Percentiles rank a stretch among this genome's conserved stretches.
Evolutionary conservation across 1,140 invertebrate genomes (phyloP).

Genomic region (Trigoniulus corallinus): DNA sequence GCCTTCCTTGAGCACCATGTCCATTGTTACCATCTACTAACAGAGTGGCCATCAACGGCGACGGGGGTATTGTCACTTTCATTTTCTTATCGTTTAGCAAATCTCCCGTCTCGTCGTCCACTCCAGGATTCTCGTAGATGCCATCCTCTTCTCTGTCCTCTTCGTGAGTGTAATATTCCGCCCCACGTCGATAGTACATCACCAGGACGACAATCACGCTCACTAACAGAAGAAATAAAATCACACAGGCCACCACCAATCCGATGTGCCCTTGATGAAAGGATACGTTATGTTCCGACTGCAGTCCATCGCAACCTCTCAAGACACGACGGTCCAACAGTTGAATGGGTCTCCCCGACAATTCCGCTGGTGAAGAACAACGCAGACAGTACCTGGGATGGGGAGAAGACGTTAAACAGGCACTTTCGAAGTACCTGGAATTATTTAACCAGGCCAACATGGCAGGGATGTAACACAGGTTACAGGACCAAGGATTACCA

Average conservation of each 20-base stretch:
- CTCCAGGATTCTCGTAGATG: conserved; percentile 7
- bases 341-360: conserved; percentile 12
- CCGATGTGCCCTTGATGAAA: conserved; percentile 15
- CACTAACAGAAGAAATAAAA: conserved; percentile 22
- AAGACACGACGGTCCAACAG: conserved; percentile 9
- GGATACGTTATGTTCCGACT: not conserved
- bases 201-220: conserved; percentile 20
- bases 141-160: conserved; percentile 31
- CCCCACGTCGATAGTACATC: conserved; percentile 38
- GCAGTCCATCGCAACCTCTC: not conserved
- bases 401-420: conserved; percentile 3
- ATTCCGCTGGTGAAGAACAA: conserved; percentile 12
- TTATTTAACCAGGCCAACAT: conserved; percentile 20
- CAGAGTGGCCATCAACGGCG: not conserved
- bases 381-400: conserved; percentile 11
- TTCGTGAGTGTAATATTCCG: conserved; percentile 54
- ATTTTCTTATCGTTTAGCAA: not conserved
- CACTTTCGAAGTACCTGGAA: conserved; percentile 3
- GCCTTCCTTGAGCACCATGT: too few species aligned
- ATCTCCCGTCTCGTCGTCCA: conserved; percentile 7
- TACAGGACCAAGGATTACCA: conserved; percentile 47
- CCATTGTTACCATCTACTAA: too few species aligned
- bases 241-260: conserved; percentile 22
- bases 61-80: not conserved
- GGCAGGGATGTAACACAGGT: conserved; percentile 34